Evolutionary conservation across 2,113 vertebrate genomes (phyloP).

Genomic region (Alethe diademata): DNA sequence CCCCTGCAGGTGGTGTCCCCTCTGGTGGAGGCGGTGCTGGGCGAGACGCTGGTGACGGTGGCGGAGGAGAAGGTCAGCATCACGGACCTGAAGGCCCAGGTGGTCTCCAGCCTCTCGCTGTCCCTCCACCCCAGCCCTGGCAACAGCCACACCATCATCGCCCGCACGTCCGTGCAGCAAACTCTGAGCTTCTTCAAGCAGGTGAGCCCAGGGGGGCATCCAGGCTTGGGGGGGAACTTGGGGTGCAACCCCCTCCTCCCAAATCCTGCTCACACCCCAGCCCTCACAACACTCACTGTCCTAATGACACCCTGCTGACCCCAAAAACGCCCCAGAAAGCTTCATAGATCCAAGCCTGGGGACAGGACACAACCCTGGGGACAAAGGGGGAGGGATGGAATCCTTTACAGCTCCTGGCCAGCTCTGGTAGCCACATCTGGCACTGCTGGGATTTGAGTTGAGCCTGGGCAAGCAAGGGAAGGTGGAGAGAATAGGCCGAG

Average conservation of each 20-base stretch:
- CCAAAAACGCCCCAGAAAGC: neutral
- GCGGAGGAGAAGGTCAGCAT: slow-evolving; percentile 97
- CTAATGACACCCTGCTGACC: neutral
- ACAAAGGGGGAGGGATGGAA: neutral
- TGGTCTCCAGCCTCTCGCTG: slow-evolving; percentile 88
- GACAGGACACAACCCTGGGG: neutral
- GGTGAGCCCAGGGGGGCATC: neutral
- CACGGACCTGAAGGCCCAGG: slow-evolving; percentile 87
- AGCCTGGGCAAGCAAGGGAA: neutral
- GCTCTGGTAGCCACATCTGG: neutral
- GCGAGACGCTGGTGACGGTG: slow-evolving; percentile 86
- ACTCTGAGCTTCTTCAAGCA: slow-evolving; percentile 90
- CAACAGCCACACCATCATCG: slow-evolving; percentile 95
- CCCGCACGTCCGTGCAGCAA: slow-evolving; percentile 87
- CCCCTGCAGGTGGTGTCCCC: slow-evolving; percentile 91
- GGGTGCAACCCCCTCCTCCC: neutral
- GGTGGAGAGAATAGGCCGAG: neutral
- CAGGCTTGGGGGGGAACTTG: too few species aligned
- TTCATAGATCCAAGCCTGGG: neutral
- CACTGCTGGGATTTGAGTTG: neutral
- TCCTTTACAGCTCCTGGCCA: fast-evolving
- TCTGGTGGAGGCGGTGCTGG: slow-evolving; percentile 87
- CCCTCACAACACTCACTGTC: neutral
- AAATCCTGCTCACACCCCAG: neutral
- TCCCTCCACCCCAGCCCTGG: slow-evolving; percentile 91